Conservation (phyloP, 2,797 vertebrate species). For the Simalia tracyae region DNA sequence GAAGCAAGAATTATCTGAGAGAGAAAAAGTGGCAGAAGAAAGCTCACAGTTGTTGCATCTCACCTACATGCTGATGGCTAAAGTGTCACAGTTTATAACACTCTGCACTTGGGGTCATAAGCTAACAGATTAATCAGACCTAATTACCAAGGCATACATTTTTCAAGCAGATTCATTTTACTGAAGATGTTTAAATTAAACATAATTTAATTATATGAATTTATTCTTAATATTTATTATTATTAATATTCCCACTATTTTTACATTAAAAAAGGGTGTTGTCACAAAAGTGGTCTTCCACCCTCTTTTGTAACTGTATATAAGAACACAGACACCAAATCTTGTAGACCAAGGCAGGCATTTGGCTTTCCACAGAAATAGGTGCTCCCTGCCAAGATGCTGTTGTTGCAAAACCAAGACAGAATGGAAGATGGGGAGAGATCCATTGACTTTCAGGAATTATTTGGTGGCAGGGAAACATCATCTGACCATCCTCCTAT, state of each 20-base stretch:
- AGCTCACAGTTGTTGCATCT: neutral
- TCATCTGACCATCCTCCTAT: neutral
- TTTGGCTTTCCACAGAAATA: neutral
- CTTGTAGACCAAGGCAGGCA: neutral
- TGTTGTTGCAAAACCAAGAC: neutral
- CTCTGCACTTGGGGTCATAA: neutral
- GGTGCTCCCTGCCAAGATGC: neutral
- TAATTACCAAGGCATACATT: neutral
- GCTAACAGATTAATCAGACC: neutral
- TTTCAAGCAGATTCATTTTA: neutral
- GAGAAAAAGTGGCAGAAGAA: neutral
- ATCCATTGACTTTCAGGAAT: neutral
- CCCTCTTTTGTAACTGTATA: neutral
- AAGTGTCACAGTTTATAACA: conserved; percentile 17
- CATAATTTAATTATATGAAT: neutral
- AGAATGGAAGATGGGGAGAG: neutral
- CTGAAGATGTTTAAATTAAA: neutral
- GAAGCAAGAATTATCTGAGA: conserved; percentile 43
- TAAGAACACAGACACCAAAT: neutral
- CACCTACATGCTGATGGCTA: conserved; percentile 16
- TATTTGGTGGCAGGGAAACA: neutral
- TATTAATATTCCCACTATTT: neutral
- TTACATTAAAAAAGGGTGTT: neutral
- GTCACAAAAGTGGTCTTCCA: neutral
- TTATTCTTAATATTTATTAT: neutral